Evolutionary conservation across 2,888 invertebrate genomes (phyloP).

Genomic region (Corythucha ciliata): DNA sequence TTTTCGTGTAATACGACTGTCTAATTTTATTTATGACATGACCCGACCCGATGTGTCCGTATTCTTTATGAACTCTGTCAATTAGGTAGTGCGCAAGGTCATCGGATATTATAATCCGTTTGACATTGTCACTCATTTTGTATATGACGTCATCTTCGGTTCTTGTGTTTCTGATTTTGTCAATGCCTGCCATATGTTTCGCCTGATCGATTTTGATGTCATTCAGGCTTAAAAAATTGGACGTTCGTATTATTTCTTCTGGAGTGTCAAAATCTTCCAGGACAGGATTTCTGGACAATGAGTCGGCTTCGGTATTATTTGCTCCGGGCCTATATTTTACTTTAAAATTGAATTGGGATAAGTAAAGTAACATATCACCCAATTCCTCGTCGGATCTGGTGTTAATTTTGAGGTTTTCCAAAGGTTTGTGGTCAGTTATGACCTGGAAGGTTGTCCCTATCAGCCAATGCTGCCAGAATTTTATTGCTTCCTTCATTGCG

Average conservation of each 20-base stretch:
- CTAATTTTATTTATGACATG: conserved; percentile 18
- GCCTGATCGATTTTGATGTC: conserved; percentile 29
- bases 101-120: conserved; percentile 16
- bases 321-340: conserved; percentile 31
- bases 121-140: conserved; percentile 22
- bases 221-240: conserved; percentile 27
- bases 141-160: not conserved
- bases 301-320: conserved; percentile 32
- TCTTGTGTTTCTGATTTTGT: too few relatives aligned
- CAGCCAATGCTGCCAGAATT: conserved; percentile 16
- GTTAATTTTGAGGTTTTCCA: conserved; percentile 13
- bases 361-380: not conserved
- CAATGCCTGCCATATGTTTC: conserved; percentile 27
- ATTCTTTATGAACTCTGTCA: conserved; percentile 15
- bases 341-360: conserved; percentile 8
- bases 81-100: conserved; percentile 20
- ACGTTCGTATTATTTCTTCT: conserved; percentile 22
- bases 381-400: conserved; percentile 9
- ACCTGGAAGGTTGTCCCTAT: conserved; percentile 12
- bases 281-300: conserved; percentile 31
- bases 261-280: conserved; percentile 27
- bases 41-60: conserved; percentile 23
- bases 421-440: conserved; percentile 16
- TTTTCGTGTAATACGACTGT: conserved; percentile 17
- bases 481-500: conserved; percentile 16